Conservation (phyloP, 2,888 invertebrate species). For the Mystacides longicornis region DNA sequence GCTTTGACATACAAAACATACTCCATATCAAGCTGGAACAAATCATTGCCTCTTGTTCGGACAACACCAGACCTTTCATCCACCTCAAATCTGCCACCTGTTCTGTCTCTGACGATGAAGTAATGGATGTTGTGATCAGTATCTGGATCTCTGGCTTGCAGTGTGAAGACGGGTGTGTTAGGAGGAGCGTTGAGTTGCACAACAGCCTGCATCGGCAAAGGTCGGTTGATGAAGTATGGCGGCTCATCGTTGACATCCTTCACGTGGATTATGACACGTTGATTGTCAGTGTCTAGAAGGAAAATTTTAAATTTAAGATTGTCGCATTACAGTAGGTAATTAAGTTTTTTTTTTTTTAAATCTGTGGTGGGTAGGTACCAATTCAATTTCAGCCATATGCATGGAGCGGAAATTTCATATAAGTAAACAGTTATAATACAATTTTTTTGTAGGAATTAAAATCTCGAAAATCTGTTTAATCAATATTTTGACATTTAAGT, state of each 20-base stretch:
- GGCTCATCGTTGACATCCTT: constrained; percentile 96
- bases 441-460: too few species aligned
- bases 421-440: too few species aligned
- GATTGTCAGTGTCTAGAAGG: constrained; percentile 83
- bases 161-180: constrained; percentile 93
- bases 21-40: constrained; percentile 92
- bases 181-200: constrained; percentile 93
- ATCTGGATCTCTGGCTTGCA: constrained; percentile 94
- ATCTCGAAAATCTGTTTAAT: too few species aligned
- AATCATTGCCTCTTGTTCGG: constrained; percentile 82
- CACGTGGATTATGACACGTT: constrained; percentile 89
- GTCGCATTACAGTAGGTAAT: too few species aligned
- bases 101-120: constrained; percentile 89
- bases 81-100: constrained; percentile 72
- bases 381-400: too few species aligned
- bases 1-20: constrained; percentile 95
- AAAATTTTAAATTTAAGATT: not conserved
- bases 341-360: too few species aligned
- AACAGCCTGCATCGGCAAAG: constrained; percentile 94
- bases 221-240: constrained; percentile 95
- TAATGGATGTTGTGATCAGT: constrained; percentile 95
- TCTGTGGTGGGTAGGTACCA: too few species aligned
- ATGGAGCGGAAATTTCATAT: too few species aligned
- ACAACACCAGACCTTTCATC: constrained; percentile 90
- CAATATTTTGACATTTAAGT: too few species aligned